phyloP scores from a whole-genome alignment of 2,113 vertebrate genomes.

The Chinchilla lanigera region DNA sequence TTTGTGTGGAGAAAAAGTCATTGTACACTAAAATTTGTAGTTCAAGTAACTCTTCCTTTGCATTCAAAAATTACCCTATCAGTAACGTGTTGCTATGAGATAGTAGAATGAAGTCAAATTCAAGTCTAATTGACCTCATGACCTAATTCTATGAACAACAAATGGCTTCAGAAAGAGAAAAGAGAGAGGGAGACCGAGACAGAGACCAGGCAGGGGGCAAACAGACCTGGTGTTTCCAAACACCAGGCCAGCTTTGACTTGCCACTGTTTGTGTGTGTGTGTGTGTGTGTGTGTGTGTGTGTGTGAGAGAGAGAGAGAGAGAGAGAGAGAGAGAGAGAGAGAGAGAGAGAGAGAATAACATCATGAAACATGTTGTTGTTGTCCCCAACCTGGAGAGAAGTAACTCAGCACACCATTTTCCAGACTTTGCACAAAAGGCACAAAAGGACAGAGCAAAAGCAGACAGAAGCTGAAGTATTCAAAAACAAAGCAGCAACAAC shows the following conservation, averaged over 20 bases:
- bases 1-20: not conserved
- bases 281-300: no score
- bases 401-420: not conserved
- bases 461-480: not conserved
- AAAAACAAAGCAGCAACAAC: not conserved
- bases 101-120: not conserved
- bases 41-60: no score
- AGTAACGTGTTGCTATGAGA: not conserved
- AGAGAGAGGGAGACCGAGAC: not conserved
- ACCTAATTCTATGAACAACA: not conserved
- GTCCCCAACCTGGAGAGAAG: not conserved
- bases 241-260: not conserved
- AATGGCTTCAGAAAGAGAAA: not conserved
- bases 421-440: not conserved
- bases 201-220: no score
- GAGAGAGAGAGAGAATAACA: no score
- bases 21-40: not conserved
- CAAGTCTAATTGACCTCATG: not conserved
- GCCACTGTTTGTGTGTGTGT: not conserved
- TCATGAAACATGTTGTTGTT: not conserved
- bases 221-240: fast-evolving
- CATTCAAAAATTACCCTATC: not conserved
- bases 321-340: no score
- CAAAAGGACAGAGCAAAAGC: not conserved
- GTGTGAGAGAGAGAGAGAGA: no score